Evolutionary conservation across 2,113 vertebrate species (phyloP), one percentile per base, ranked within the genome.

Genomic region (Mormyrus lacerda): DNA sequence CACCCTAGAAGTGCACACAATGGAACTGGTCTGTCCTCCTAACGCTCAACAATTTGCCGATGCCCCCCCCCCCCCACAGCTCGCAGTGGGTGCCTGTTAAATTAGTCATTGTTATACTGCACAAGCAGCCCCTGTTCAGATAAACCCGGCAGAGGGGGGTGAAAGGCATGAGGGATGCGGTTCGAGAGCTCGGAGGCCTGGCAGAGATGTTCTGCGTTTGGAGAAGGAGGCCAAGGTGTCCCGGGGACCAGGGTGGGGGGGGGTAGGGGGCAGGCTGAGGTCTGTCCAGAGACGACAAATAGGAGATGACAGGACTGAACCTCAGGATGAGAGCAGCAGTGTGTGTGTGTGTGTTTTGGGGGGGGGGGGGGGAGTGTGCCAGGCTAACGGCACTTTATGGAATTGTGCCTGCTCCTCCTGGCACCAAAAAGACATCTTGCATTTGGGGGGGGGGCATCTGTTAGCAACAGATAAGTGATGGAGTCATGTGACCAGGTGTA

Each of bases 341-440:
- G 27, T 35, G 27, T 73, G 31, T 73, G 31, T 15, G 27, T 27
- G 24, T 24, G 24, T 24, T 48, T 48, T 13, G 0, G 2, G 24
- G 61, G n/a, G 61, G 61, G 58, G 58, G n/a, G 27, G 27, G n/a
- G 53, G 13, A 17, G 15, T n/a, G 24, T 19, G 48, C 83, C 90
- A 84, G 83, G 89, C 90, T 93, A 93, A 95, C 92, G 94, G 93
- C 91, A 89, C 90, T 92, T 93, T 94, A 95, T 95, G 95, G 95
- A 92, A 92, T 88, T 92, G 92, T 90, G 93, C 92, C 94, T 93
- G 88, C 92, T 87, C 73, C 89, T 76, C 51, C 15, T 87, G 85
- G 89, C 89, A 89, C 86, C 45, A 87, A 89, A 89, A 89, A 89
- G 84, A 44, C 83, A 87, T 51, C 89, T 61, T 50, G 83, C 84